Evolutionary conservation across 35 echinoderm and acorn worm genomes (phyloP), one percentile per base, ranked within the genome.

Genomic region (Hemicentrotus pulcherrimus): DNA sequence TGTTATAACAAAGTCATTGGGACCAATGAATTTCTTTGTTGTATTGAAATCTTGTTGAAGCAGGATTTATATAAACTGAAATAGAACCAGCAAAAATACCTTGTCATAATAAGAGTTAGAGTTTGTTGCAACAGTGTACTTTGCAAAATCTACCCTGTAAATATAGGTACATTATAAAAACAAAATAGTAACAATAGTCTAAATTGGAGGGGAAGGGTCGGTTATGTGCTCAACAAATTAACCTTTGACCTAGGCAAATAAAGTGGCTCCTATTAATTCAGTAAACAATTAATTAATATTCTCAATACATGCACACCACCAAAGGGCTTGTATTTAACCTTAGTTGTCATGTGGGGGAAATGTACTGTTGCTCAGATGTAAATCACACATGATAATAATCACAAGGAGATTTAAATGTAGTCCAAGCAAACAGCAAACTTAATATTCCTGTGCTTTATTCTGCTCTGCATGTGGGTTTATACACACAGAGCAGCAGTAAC

Each of bases 381-480:
- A 28, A 78, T 78, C 65, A 78, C 28, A 78, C 28, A 78, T 78
- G 65, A 30, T 28, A 78, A n/a, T 78, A 10, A n/a, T 28, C 22
- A 78, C 24, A 28, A 28, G 28, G 7, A 71, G 61, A 71, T 71
- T 71, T 71, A 71, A 24, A 71, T 28, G 65, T 78, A 78, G 28
- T 78, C 65, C 4, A n/a, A 78, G 65, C 65, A 78, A 78, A 28
- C 19, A 28, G 2, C 2, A 78, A 28, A 78, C 4, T 93, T 58
- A 22, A 47, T 93, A 46, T 93, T 31, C 91, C 91, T 93, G 91
- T 93, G 91, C 48, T 93, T 93, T 93, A 93, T 93, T 93, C 91
- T 58, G 91, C 91, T 93, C 32, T 46, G 91, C 28, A 47, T 93
- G 91, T 93, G 48, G 91, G 19, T 48, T 24, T 93, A 58, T 10